Percentiles rank a stretch among this genome's conserved stretches.
Evolutionary conservation across 2,888 invertebrate genomes (phyloP).

Genomic region (Matsumyia berberina): DNA sequence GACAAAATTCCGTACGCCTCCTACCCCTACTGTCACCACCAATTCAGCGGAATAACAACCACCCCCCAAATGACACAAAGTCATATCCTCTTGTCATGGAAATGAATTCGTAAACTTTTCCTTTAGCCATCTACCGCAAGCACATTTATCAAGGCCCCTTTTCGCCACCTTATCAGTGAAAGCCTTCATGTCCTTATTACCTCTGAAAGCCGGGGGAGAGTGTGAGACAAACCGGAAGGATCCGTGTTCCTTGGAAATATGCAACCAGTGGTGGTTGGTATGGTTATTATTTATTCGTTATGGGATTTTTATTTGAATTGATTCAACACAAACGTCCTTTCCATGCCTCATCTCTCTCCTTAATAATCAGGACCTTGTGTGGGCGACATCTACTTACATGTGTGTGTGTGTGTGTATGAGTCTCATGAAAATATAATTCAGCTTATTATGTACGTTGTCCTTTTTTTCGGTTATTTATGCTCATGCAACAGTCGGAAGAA

Average conservation of each 20-base stretch:
- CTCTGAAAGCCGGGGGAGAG: background rate
- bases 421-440: conserved; percentile 41
- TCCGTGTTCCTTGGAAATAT: conserved; percentile 21
- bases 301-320: conserved; percentile 65
- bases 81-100: conserved; percentile 68
- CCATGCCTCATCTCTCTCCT: background rate
- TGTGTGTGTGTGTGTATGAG: background rate
- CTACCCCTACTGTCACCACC: background rate
- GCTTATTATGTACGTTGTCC: conserved; percentile 33
- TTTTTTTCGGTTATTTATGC: conserved; percentile 22
- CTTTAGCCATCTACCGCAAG: conserved; percentile 26
- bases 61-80: conserved; percentile 42
- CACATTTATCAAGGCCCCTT: conserved; percentile 19
- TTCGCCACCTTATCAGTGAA: conserved; percentile 24
- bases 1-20: conserved; percentile 25
- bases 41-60: conserved; percentile 20
- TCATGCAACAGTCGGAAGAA: conserved; percentile 36
- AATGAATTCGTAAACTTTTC: conserved; percentile 72
- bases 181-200: conserved; percentile 27
- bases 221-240: background rate
- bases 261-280: conserved; percentile 30
- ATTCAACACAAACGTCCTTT: conserved; percentile 42
- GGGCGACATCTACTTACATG: background rate
- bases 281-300: conserved; percentile 59
- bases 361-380: conserved; percentile 22